phyloP scores from a whole-genome alignment of 2,888 invertebrate species.

The Parapristionchus giblindavisi region DNA sequence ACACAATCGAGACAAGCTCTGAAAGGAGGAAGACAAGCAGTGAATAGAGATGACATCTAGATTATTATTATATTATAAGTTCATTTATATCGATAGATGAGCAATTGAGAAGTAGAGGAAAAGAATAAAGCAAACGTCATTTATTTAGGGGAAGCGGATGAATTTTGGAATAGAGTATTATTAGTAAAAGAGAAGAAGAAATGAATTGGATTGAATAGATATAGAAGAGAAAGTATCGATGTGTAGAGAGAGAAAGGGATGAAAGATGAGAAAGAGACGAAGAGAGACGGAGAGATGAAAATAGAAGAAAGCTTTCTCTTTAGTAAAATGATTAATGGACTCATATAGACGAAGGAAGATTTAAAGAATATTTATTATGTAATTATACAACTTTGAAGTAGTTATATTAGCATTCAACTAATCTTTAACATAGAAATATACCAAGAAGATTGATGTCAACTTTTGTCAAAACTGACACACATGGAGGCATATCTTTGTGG shows the following conservation, averaged over 20 bases:
- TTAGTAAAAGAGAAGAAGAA: neutral
- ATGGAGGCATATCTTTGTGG: too few relatives aligned
- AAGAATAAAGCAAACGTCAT: neutral
- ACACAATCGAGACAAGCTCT: slow-evolving; percentile 52
- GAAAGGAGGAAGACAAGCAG: slow-evolving; percentile 36
- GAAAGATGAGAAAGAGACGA: neutral
- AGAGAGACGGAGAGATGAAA: neutral
- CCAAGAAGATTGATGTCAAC: too few relatives aligned
- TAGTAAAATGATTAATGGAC: neutral
- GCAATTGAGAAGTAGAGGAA: too few relatives aligned
- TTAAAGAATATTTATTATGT: neutral
- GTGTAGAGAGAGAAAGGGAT: neutral
- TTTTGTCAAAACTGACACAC: neutral
- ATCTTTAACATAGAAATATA: too few relatives aligned
- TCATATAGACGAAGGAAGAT: neutral
- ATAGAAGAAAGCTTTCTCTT: neutral
- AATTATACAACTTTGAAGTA: neutral
- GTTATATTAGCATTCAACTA: too few relatives aligned
- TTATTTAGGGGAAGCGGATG: neutral
- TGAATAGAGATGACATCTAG: slow-evolving; percentile 33
- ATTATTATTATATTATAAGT: neutral
- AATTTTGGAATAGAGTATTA: neutral
- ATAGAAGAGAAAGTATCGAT: neutral
- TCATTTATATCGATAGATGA: neutral
- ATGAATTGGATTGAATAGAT: neutral